Evolutionary conservation across 2,113 vertebrate genomes (phyloP).

Genomic region (Mirza zaza): DNA sequence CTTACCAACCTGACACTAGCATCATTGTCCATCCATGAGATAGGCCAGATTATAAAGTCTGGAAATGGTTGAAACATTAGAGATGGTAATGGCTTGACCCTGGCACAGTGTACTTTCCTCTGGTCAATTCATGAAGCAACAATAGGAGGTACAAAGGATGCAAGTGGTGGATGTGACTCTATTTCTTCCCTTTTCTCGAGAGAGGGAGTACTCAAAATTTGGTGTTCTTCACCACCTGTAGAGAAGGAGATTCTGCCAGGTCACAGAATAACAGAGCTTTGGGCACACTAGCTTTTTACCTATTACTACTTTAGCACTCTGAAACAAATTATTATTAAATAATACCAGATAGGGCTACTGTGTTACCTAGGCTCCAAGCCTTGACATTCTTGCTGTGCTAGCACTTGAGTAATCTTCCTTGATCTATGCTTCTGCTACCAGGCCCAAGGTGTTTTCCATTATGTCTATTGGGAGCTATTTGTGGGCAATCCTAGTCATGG

Average conservation of each 20-base stretch:
- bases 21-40: not conserved
- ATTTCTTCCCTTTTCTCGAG: not conserved
- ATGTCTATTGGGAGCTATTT: not conserved
- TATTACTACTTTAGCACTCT: not conserved
- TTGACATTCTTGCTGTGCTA: not conserved
- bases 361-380: too few species aligned
- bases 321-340: too few species aligned
- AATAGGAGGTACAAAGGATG: not conserved
- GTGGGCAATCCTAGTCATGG: not conserved
- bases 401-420: not conserved
- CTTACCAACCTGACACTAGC: not conserved
- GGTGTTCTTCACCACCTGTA: not conserved
- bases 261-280: not conserved
- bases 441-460: not conserved
- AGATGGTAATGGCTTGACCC: not conserved
- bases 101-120: not conserved
- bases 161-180: not conserved
- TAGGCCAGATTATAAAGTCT: not conserved
- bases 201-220: not conserved
- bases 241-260: not conserved
- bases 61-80: not conserved
- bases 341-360: not conserved
- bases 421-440: not conserved
- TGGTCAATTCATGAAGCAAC: not conserved
- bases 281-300: not conserved